phyloP scores from a whole-genome alignment of 2,888 invertebrate species.

The Cosmorhoe ocellata region DNA sequence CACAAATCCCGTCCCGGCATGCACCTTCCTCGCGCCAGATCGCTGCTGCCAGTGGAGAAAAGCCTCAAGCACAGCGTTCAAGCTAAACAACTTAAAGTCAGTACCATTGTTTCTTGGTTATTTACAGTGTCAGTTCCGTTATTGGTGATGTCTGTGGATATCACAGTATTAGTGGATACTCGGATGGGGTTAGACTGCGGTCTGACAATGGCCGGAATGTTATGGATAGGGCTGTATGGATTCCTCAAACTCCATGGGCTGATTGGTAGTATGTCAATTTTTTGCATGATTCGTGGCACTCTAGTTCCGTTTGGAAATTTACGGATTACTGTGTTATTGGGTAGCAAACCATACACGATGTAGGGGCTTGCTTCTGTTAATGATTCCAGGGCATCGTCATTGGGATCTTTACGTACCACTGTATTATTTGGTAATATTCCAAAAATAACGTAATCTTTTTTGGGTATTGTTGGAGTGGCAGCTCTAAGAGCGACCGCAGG shows the following conservation, averaged over 20 bases:
- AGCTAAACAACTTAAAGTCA: slow-evolving; percentile 79
- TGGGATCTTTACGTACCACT: slow-evolving; percentile 88
- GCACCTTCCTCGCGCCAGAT: slow-evolving; percentile 42
- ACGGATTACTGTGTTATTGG: slow-evolving; percentile 90
- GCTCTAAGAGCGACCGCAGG: slow-evolving; percentile 46
- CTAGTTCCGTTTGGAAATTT: slow-evolving; percentile 91
- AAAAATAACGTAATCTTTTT: slow-evolving; percentile 88
- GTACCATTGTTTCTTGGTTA: slow-evolving; percentile 80
- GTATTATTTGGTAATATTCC: slow-evolving; percentile 91
- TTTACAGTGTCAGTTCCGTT: slow-evolving; percentile 83
- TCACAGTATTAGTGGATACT: slow-evolving; percentile 87
- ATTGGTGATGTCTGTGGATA: slow-evolving; percentile 80
- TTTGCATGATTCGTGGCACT: slow-evolving; percentile 85
- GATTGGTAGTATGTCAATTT: slow-evolving; percentile 83
- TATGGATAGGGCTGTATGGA: slow-evolving; percentile 84
- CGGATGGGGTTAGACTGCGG: slow-evolving; percentile 82
- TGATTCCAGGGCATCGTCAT: slow-evolving; percentile 84
- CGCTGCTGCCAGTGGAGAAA: slow-evolving; percentile 53
- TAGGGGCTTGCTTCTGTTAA: slow-evolving; percentile 87
- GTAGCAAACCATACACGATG: slow-evolving; percentile 88
- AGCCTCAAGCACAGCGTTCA: slow-evolving; percentile 73
- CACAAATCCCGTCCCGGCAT: slow-evolving; percentile 38
- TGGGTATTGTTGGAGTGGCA: slow-evolving; percentile 66
- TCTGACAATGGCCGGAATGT: slow-evolving; percentile 81
- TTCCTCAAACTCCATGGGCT: slow-evolving; percentile 83